Base-by-base conservation (phyloP, 92 coral and sea anemone species). In the Zoanthus sansibaricus region DNA sequence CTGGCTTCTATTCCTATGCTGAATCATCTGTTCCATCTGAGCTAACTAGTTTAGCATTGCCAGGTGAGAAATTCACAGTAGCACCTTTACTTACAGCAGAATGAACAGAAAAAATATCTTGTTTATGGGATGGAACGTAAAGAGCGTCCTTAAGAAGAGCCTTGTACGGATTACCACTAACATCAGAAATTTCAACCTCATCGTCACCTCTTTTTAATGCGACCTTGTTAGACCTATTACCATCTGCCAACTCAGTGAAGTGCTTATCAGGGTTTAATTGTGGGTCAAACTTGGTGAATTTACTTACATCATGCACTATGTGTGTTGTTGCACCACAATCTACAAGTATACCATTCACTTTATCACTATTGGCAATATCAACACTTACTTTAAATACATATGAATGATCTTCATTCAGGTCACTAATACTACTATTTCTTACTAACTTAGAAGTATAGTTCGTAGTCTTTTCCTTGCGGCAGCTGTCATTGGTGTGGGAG, bases 61-160 rank as follows among this genome's bases (percentile, higher is more conserved):
- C 21, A 71, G 90, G 87, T 37, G 75, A 77, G 86, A 89, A 89
- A 67, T 58, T 72, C 20, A 85, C 89, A 58, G 72, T 75, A 46
- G 92, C 87, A 79, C 90, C 87, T 11, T 56, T 89, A 62, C 78
- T 87, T 12, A 89, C 82, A 5, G 93, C 90, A 64, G 79, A 73
- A 49, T 90, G 90, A 62, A 86, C 90, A 25, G 93, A 90, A 48
- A 90, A 90, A 78, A 86, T 74, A 49, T 90, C 77, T 72, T 86
- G 84, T 61, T 84, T 88, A 52, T 90, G 83, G 15, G 88, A 64
- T 0, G 91, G 93, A 21, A 87, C 84, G 71, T 70, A 91, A 44
- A 91, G 72, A 10, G 87, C 82, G 58, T 88, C 56, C 88, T 83
- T 82, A 78, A 91, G 84, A 42, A 88, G 73, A 13, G 71, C 86